phyloP scores from a whole-genome alignment of 2,797 vertebrate species.

The Semotilus atromaculatus region DNA sequence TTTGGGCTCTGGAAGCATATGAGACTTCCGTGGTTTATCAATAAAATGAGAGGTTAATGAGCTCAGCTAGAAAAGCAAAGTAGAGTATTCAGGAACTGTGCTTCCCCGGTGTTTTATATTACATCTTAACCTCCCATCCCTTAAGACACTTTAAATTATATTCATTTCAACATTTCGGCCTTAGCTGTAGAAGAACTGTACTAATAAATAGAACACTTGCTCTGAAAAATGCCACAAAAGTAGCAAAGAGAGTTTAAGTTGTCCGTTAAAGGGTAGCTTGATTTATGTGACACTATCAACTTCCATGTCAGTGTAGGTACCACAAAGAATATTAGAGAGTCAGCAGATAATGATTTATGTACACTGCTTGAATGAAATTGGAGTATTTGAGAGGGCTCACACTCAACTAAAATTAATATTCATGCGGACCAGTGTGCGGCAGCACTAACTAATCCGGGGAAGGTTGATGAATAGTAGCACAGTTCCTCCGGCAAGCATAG shows the following conservation, averaged over 20 bases:
- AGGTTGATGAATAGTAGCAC: conserved; percentile 74
- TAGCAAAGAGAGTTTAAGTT: conserved; percentile 35
- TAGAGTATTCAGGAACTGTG: background rate
- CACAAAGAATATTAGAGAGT: conserved; percentile 57
- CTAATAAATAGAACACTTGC: conserved; percentile 29
- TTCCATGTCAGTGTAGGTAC: conserved; percentile 54
- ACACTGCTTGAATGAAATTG: conserved; percentile 64
- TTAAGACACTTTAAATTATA: background rate
- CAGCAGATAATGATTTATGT: conserved; percentile 68
- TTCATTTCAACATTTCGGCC: background rate
- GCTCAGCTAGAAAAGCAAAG: conserved; percentile 1
- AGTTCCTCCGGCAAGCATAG: conserved; percentile 60
- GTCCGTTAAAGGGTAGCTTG: conserved; percentile 47
- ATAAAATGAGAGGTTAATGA: background rate
- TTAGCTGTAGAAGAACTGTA: background rate
- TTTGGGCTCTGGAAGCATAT: conserved; percentile 3
- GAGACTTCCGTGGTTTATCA: conserved; percentile 14
- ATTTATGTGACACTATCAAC: conserved; percentile 57
- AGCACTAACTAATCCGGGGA: conserved; percentile 62
- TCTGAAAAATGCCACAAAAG: conserved; percentile 49
- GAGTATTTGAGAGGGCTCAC: conserved; percentile 43
- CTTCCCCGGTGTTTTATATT: background rate
- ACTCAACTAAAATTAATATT: conserved; percentile 69
- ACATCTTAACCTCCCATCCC: background rate
- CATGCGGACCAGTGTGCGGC: conserved; percentile 55